phyloP scores from a whole-genome alignment of 2,113 vertebrate species.

The Podarcis cretensis region DNA sequence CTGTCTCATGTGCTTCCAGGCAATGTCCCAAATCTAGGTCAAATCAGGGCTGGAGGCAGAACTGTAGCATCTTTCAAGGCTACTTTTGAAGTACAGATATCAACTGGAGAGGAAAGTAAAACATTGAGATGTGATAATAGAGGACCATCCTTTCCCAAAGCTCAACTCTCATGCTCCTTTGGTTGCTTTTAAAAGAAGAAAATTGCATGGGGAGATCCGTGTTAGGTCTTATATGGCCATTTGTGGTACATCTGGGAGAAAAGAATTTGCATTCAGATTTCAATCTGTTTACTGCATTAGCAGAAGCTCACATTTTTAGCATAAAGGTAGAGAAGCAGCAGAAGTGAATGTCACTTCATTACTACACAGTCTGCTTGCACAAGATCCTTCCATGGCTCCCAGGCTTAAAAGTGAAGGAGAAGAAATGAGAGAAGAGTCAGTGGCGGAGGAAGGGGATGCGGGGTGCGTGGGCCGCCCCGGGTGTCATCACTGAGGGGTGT shows the following conservation, averaged over 20 bases:
- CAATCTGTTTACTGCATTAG: neutral
- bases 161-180: neutral
- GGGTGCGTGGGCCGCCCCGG: neutral
- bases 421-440: constrained; percentile 33
- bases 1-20: neutral
- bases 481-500: too few species aligned
- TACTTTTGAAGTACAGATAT: neutral
- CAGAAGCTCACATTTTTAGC: neutral
- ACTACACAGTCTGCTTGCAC: constrained; percentile 36
- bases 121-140: neutral
- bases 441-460: constrained; percentile 13
- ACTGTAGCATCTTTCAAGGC: neutral
- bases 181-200: neutral
- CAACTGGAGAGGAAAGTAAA: neutral
- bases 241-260: neutral
- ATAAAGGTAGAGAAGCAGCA: neutral
- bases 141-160: neutral
- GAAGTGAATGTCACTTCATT: constrained; percentile 26
- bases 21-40: neutral
- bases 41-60: neutral
- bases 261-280: neutral
- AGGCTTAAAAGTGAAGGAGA: constrained; percentile 25
- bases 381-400: constrained; percentile 39
- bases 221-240: neutral
- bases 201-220: neutral